Percentiles rank a stretch among this genome's conserved stretches.
phyloP scores from a whole-genome alignment of 2,113 vertebrate genomes.

The Hylia prasina region DNA sequence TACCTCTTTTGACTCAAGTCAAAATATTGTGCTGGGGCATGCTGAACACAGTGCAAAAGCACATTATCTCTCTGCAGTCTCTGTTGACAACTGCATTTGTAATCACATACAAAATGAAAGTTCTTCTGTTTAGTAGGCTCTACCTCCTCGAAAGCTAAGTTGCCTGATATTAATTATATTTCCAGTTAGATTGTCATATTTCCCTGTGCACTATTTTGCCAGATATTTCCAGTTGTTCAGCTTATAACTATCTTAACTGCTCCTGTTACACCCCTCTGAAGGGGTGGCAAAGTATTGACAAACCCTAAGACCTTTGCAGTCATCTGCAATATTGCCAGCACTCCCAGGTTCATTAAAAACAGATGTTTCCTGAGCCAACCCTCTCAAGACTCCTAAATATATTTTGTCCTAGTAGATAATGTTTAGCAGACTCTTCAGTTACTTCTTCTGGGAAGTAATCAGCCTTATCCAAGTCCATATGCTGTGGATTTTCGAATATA shows the following conservation, averaged over 20 bases:
- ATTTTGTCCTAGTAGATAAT: background rate
- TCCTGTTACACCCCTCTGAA: background rate
- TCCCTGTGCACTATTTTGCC: background rate
- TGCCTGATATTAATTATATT: background rate
- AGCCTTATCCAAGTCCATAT: background rate
- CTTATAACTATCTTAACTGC: background rate
- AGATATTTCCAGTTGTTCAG: background rate
- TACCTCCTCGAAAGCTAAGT: background rate
- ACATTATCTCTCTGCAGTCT: background rate
- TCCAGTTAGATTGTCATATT: background rate
- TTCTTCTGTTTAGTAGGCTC: background rate
- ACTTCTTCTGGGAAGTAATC: constrained; percentile 15
- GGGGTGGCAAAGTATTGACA: background rate
- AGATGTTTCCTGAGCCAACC: background rate
- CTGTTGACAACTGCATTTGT: background rate
- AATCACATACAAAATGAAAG: background rate
- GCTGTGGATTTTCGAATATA: background rate
- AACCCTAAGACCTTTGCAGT: background rate
- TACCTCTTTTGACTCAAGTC: background rate
- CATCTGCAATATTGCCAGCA: background rate
- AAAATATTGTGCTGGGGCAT: background rate
- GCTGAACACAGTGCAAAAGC: background rate
- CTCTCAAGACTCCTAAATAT: background rate
- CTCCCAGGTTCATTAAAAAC: background rate
- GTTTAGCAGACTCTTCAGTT: background rate